A percentile compares a stretch with the other conserved stretches of the same genome.
Conservation (phyloP, 2,888 invertebrate species). For the Ichneumoninae sp. region DNA sequence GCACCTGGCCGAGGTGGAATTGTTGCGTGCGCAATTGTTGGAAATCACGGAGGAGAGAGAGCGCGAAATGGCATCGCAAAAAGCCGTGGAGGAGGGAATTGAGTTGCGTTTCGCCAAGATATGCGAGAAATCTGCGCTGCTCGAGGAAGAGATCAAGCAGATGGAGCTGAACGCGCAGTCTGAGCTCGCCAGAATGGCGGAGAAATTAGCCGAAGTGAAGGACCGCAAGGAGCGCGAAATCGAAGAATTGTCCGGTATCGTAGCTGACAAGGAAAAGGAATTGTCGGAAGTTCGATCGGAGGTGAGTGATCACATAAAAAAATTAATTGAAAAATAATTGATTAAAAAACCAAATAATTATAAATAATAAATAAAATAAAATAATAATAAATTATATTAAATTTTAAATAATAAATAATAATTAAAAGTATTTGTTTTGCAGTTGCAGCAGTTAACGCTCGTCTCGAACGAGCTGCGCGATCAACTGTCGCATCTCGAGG, state of each 20-base stretch:
- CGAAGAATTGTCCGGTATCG: slow-evolving; percentile 59
- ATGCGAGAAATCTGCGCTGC: slow-evolving; percentile 46
- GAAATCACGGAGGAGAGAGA: slow-evolving; percentile 66
- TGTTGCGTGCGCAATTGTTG: slow-evolving; percentile 72
- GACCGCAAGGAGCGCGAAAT: slow-evolving; percentile 66
- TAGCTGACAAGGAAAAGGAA: slow-evolving; percentile 66
- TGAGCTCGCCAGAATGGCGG: slow-evolving; percentile 62
- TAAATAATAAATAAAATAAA: neutral
- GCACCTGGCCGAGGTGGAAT: slow-evolving; percentile 71
- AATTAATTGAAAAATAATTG: neutral
- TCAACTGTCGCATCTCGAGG: slow-evolving; percentile 42
- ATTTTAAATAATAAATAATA: neutral
- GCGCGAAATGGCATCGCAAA: slow-evolving; percentile 66
- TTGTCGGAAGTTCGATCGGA: slow-evolving; percentile 60
- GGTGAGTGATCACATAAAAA: slow-evolving; percentile 47
- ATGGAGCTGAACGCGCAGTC: slow-evolving; percentile 46
- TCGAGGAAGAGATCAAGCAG: slow-evolving; percentile 43
- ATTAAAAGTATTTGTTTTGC: neutral
- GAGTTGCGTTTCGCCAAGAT: slow-evolving; percentile 68
- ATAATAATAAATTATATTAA: neutral
- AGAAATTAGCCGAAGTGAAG: slow-evolving; percentile 62
- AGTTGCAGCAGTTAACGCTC: slow-evolving; percentile 63
- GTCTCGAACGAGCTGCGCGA: slow-evolving; percentile 60
- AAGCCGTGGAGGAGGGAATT: slow-evolving; percentile 67
- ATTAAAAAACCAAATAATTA: neutral